These are phyloP conservation scores for Triplophysa dalaica DNA, from an alignment of 2,113 vertebrate genomes.

Conservation along the genomic window DNA sequence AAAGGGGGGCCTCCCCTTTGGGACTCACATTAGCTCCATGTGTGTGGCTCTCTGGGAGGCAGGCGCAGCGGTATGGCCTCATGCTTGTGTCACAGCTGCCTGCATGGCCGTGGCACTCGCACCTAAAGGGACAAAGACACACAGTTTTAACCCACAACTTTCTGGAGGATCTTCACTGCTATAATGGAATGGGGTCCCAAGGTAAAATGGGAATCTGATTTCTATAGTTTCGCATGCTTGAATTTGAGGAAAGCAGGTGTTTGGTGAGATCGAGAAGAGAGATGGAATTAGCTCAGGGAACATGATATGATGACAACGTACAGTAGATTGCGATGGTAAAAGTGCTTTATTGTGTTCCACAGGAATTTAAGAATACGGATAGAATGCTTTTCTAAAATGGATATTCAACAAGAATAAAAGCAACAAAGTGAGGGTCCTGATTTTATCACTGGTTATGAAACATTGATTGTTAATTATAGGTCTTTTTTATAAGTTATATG, in stretches of 20 bases:
- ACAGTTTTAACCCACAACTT: background rate
- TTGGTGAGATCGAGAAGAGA: background rate
- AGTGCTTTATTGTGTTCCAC: background rate
- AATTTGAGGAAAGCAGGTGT: background rate
- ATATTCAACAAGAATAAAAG: background rate
- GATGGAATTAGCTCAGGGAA: background rate
- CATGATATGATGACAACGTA: background rate
- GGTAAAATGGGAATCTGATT: background rate
- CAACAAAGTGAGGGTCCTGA: too few species aligned
- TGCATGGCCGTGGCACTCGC: slow-evolving; percentile 88
- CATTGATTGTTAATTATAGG: too few species aligned
- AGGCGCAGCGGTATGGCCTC: slow-evolving; percentile 81
- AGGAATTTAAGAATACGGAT: too few species aligned
- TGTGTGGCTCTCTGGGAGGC: slow-evolving; percentile 81
- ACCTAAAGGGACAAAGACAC: slow-evolving; percentile 71
- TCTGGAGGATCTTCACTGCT: background rate
- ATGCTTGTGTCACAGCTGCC: slow-evolving; percentile 75
- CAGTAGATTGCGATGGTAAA: background rate
- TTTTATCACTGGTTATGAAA: too few species aligned
- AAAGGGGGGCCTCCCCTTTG: slow-evolving; percentile 42
- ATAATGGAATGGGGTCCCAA: background rate
- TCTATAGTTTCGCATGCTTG: background rate
- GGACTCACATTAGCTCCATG: slow-evolving; percentile 85
- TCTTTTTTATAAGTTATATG: too few species aligned
- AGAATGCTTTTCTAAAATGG: background rate